A percentile compares a stretch with the other conserved stretches of the same genome.
Conservation (phyloP, 1,140 invertebrate genomes). For the Hesperophylax magnus region DNA sequence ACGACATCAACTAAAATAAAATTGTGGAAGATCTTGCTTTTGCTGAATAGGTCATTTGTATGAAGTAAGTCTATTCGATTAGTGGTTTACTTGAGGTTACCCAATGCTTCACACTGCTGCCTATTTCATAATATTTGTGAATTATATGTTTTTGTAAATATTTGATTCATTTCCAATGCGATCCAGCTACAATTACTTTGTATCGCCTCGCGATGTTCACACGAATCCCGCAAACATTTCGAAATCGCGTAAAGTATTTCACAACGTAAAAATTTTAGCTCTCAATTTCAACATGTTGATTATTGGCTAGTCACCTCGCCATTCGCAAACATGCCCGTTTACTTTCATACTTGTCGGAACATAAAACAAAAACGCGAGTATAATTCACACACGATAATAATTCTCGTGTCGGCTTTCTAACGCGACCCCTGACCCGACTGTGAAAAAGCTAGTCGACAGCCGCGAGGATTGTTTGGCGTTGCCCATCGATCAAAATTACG, state of each 20-base stretch:
- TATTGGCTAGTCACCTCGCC: slow-evolving; percentile 7
- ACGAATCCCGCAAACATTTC: too few relatives aligned
- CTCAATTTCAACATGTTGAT: slow-evolving; percentile 18
- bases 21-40: too few relatives aligned
- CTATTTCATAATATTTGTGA: too few relatives aligned
- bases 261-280: slow-evolving; percentile 11
- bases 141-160: too few relatives aligned
- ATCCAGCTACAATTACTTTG: too few relatives aligned
- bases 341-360: slow-evolving; percentile 13
- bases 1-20: too few relatives aligned
- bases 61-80: too few relatives aligned
- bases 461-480: slow-evolving; percentile 26
- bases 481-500: slow-evolving; percentile 46
- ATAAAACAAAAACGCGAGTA: slow-evolving; percentile 19
- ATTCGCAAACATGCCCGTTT: slow-evolving; percentile 19
- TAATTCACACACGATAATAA: slow-evolving; percentile 40
- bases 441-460: slow-evolving; percentile 33
- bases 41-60: too few relatives aligned
- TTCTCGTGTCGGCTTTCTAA: slow-evolving; percentile 40
- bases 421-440: slow-evolving; percentile 34
- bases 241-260: neutral
- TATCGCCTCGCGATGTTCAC: too few relatives aligned
- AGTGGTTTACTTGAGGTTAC: too few relatives aligned
- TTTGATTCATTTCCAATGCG: too few relatives aligned
- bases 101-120: too few relatives aligned